These are phyloP conservation scores for Trachemys scripta DNA, from an alignment of 2,113 vertebrate species.

Conservation along the genomic window DNA sequence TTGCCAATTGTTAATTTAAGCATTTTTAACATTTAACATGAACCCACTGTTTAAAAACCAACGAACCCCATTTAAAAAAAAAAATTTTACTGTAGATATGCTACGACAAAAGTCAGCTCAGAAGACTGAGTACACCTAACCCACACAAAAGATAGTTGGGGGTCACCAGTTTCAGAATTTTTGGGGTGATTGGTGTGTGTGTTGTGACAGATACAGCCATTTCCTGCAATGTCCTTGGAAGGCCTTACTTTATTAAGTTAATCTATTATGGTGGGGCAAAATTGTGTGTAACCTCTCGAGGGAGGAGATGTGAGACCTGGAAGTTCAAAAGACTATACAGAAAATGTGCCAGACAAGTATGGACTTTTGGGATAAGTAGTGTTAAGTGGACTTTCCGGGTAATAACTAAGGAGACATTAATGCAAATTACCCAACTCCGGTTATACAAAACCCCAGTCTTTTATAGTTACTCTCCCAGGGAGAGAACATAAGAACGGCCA, in stretches of 20 bases:
- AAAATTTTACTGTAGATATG: not conserved
- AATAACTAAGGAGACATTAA: not conserved
- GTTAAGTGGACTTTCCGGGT: not conserved
- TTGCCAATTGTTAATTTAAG: not conserved
- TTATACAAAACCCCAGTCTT: not conserved
- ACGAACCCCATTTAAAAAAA: not conserved
- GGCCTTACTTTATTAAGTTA: not conserved
- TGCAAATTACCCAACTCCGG: not conserved
- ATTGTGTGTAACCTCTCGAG: not conserved
- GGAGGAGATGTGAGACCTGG: not conserved
- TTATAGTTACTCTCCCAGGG: not conserved
- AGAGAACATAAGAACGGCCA: not conserved
- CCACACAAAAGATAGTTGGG: not conserved
- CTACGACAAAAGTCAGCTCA: not conserved
- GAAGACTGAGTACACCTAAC: not conserved
- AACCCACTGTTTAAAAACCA: not conserved
- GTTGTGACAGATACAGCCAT: not conserved
- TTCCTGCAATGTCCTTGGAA: not conserved
- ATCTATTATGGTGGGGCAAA: not conserved
- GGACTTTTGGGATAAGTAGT: not conserved
- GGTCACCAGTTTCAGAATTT: not conserved
- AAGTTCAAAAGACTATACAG: not conserved
- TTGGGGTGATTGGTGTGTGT: too few species aligned
- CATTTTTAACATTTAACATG: not conserved
- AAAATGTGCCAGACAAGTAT: not conserved